Conservation (phyloP, 2,888 invertebrate genomes). For the Gortyna flavago region DNA sequence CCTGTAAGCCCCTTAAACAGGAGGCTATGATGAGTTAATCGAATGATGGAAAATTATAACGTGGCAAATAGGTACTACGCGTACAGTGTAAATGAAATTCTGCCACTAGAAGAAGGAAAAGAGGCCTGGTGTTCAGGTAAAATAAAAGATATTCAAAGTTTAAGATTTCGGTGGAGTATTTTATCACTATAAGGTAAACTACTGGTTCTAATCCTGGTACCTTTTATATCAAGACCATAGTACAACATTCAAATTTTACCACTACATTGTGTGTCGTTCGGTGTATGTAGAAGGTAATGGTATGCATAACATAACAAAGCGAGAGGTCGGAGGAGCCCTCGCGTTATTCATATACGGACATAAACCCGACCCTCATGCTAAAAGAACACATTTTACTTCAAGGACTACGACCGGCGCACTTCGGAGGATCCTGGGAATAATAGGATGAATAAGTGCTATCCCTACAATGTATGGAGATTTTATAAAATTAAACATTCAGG, state of each 20-base stretch:
- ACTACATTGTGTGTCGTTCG: conserved; percentile 39
- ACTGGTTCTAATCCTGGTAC: background rate
- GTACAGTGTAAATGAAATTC: no score
- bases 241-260: conserved; percentile 31
- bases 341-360: conserved; percentile 81
- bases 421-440: conserved; percentile 10
- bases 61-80: background rate
- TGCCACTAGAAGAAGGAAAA: no score
- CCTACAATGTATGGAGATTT: background rate
- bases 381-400: conserved; percentile 74
- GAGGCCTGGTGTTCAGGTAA: background rate
- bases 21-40: background rate
- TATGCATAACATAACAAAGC: conserved; percentile 75
- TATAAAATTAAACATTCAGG: background rate
- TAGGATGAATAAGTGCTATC: background rate
- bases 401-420: conserved; percentile 39
- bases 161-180: background rate
- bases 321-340: conserved; percentile 68
- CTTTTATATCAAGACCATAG: background rate
- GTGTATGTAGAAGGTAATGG: conserved; percentile 61
- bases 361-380: conserved; percentile 75
- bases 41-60: background rate
- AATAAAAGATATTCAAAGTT: background rate
- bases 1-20: no score
- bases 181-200: background rate